These are phyloP conservation scores for Pteromalus puparum DNA, from an alignment of 1,140 invertebrate genomes.

Conservation along the genomic window DNA sequence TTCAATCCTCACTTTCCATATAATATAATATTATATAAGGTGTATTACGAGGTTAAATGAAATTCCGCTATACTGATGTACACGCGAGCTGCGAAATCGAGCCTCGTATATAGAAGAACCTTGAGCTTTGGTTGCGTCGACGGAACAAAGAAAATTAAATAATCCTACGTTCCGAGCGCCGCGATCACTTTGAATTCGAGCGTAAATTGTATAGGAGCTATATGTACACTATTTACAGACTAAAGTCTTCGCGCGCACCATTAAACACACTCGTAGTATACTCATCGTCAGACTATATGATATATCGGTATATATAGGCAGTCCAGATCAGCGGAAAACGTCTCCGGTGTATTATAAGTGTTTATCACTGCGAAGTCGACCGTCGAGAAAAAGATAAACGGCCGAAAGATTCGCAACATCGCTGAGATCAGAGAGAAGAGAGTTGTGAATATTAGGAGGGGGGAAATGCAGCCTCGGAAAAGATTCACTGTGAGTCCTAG, in stretches of 20 bases:
- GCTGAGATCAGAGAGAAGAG: slow-evolving; percentile 18
- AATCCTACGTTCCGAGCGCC: background rate
- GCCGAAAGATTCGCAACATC: background rate
- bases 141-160: background rate
- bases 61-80: background rate
- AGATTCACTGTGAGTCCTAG: background rate
- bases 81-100: no score
- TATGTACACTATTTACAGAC: slow-evolving; percentile 57
- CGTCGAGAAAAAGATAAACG: background rate
- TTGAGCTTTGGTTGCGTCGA: slow-evolving; percentile 25
- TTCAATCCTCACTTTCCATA: background rate
- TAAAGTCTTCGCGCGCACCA: background rate
- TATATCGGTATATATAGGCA: no score
- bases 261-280: background rate
- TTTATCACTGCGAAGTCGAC: background rate
- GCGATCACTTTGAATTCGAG: slow-evolving; percentile 35
- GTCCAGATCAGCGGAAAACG: background rate
- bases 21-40: no score
- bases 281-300: background rate
- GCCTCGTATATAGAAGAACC: background rate
- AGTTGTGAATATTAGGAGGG: background rate
- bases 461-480: background rate
- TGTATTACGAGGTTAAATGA: background rate
- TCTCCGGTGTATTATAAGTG: background rate
- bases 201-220: slow-evolving; percentile 25